Base-by-base conservation (phyloP, 2,888 invertebrate genomes). In the Spialia ferax region DNA sequence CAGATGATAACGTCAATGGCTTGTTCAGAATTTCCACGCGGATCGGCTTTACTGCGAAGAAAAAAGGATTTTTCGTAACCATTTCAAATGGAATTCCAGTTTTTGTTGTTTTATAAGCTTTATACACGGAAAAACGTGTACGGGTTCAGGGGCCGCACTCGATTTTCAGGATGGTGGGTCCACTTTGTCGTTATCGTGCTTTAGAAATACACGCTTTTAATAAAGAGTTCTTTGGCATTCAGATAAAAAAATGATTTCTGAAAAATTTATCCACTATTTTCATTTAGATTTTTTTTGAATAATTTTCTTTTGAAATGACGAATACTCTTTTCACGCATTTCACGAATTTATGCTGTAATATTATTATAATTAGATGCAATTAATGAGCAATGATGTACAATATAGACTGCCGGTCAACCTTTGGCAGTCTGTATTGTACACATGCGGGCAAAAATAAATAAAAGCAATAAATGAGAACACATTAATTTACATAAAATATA, bases 21-120 rank as follows among this genome's bases (percentile, higher is more conserved):
- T 97, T 98, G 80, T 95, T 95, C 75, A 96, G 91, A 78, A 98
- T 96, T 82, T 95, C 95, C 74, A 97, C 97, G 75, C 95, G 95
- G 73, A 96, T 94, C 38, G 98, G 98, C 80, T 96, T 96, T 84
- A 98, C 98, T 98, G 95, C 38, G 93, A 94, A 71, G 73, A 73
- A 75, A 66, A 66, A 61, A 56, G 32, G n/a, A 60, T 54, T 54
- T 60, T 15, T 26, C 60, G 45, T 66, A 60, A 66, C 66, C 60
- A 26, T 66, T 66, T 66, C 54, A 66, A 66, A 66, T 66, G 54
- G 54, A 66, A 60, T 60, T 23, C 52, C 52, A 57, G 26, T 29
- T 66, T 66, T 60, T 60, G 42, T 38, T 38, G 42, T 65, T 65
- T 65, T 65, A 52, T 32, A 38, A 50, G 18, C n/a, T 50, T 23